Evolutionary conservation across 1,140 invertebrate genomes (phyloP).

Genomic region (Lineus longissimus): DNA sequence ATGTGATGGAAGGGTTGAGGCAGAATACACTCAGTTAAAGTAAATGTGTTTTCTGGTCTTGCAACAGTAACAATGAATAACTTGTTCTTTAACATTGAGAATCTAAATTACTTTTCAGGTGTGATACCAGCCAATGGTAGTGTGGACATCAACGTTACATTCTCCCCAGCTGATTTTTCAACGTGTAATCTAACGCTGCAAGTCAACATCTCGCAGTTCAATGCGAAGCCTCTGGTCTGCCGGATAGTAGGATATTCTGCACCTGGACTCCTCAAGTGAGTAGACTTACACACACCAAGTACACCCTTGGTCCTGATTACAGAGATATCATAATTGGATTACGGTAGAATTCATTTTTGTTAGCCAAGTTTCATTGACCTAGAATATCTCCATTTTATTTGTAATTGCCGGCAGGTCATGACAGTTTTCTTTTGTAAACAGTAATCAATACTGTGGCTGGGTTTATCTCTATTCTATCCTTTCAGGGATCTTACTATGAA

Average conservation of each 20-base stretch:
- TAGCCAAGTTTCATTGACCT: too few species aligned
- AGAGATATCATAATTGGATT: background rate
- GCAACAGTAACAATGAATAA: too few species aligned
- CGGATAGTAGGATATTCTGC: conserved; percentile 43
- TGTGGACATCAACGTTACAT: conserved; percentile 45
- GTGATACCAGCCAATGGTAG: conserved; percentile 48
- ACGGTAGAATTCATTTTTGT: background rate
- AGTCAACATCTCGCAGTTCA: conserved; percentile 51
- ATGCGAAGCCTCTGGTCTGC: conserved; percentile 47
- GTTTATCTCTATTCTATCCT: conserved; percentile 12
- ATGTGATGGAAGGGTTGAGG: too few species aligned
- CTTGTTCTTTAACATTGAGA: too few species aligned
- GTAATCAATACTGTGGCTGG: too few species aligned
- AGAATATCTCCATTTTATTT: too few species aligned
- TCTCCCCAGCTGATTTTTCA: conserved; percentile 48
- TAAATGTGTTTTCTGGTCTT: too few species aligned
- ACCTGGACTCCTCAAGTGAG: conserved; percentile 49
- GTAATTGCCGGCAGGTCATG: too few species aligned
- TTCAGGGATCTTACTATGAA: conserved; percentile 28
- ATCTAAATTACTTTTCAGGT: conserved; percentile 29
- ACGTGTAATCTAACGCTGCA: conserved; percentile 47
- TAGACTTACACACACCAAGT: too few species aligned
- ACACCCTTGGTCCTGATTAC: background rate
- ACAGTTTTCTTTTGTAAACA: too few species aligned
- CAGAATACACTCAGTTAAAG: too few species aligned